Evolutionary conservation across 2,888 invertebrate genomes (phyloP), one percentile per base, ranked within the genome.

Genomic region (Cantharis flavilabris): DNA sequence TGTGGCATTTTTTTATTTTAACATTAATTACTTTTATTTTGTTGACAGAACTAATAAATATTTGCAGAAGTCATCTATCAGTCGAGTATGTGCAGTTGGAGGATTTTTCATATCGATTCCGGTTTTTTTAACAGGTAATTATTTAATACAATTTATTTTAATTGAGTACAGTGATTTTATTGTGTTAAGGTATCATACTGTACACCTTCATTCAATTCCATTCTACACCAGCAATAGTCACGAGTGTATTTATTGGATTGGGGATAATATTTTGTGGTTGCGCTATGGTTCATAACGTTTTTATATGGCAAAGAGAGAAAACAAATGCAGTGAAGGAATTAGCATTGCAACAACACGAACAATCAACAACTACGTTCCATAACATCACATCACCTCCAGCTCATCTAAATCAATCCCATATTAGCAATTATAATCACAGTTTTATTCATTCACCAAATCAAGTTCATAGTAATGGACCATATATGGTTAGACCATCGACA

Each of bases 71-170:
- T 97, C 97, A 73, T 96, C 97, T 79, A 93, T 95, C 81, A 97
- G 96, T 80, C 91, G 97, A 82, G 94, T 97, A 30, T 96, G 97
- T 86, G 97, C 97, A 72, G 95, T 97, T 80, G 96, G 96, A 83
- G 97, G 97, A 80, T 97, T 97, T 90, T 97, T 97, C 87, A 94
- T 97, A 86, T 97, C 97, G 76, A 96, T 98, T 90, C 97, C 97
- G 82, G 95, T 97, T 82, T 97, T 97, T 89, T 91, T 97, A 87
- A 96, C 97, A 88, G 96, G 97, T 97, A 89, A 64, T 49, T 26
- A 63, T 14, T 26, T 26, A 49, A 23, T 69, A 72, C 13, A 28
- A 20, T 26, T 63, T 62, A 2, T 72, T 63, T 82, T 78, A 76
- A 81, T 90, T 91, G 70, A 91, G 7, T 49, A 49, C 49, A 49